A percentile compares a stretch with the other conserved stretches of the same genome.
Conservation (phyloP, 1,140 invertebrate genomes). For the Pemphigus obesinymphae region DNA sequence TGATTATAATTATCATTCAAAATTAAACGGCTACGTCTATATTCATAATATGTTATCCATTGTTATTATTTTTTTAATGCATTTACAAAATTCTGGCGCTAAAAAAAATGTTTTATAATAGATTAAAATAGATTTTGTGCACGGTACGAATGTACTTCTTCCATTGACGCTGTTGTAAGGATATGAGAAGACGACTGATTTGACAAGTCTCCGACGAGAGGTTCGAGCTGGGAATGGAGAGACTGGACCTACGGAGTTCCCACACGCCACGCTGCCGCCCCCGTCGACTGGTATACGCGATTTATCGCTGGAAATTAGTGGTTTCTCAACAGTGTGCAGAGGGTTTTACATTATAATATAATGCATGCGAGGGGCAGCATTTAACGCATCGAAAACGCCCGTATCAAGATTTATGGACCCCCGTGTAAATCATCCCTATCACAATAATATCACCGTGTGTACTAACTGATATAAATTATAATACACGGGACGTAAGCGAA, state of each 20-base stretch:
- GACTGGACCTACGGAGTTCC: background rate
- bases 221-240: background rate
- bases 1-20: no score
- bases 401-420: background rate
- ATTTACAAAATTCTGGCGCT: no score
- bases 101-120: no score
- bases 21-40: no score
- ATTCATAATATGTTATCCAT: no score
- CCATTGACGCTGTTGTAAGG: background rate
- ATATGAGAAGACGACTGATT: background rate
- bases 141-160: no score
- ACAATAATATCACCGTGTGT: background rate
- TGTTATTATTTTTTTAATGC: no score
- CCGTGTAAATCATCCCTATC: background rate
- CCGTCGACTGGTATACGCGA: background rate
- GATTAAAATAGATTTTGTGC: no score
- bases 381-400: background rate
- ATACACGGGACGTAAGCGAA: no score
- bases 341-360: background rate
- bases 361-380: background rate
- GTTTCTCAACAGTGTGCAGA: background rate
- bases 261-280: background rate
- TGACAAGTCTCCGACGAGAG: background rate
- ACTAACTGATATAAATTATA: no score
- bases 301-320: conserved; percentile 17